Evolutionary conservation across 2,797 vertebrate genomes (phyloP), one percentile per base, ranked within the genome.

Genomic region (Chaenodraco wilsoni): DNA sequence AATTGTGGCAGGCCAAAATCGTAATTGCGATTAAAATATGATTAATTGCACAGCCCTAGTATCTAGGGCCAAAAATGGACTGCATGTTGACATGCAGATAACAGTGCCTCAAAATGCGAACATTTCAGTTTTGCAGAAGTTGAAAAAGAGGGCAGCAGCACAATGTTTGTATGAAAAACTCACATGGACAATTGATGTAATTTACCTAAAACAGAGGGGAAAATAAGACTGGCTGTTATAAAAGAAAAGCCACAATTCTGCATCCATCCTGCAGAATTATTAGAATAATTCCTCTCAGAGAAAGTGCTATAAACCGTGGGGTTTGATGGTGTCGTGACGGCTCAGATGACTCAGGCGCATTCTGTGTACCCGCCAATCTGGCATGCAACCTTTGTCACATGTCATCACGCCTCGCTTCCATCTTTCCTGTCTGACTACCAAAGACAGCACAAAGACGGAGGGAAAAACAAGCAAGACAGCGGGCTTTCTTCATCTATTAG

Each of bases 331-430:
- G 79, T 84, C 40, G 64, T 76, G 66, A 76, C 70, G 5, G 81
- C 80, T 83, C 66, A 49, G 84, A 89, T 91, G 90, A 92, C 80
- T 92, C 87, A 91, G 82, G 48, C 70, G 0, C 84, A 85, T 80
- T 37, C 84, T 85, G 85, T 92, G 87, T 84, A 89, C 88, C 87
- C 85, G 65, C 80, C 87, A 91, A 92, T 88, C 88, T 91, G 90
- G 84, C 86, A 80, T 67, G 82, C 80, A 85, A 86, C 88, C 89
- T 88, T 86, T 85, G 76, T 89, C 76, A 76, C 85, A 90, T 87
- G 82, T 79, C 84, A 82, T 87, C 69, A 82, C 78, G 86, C 90
- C 87, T 91, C 86, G 63, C 83, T 86, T 64, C 84, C 86, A 88
- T 89, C 87, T 81, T 83, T 76, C 65, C 75, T 84, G 74, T 78